Evolutionary conservation across 64 coral and sea anemone genomes (phyloP).

Genomic region (Actinia tenebrosa): DNA sequence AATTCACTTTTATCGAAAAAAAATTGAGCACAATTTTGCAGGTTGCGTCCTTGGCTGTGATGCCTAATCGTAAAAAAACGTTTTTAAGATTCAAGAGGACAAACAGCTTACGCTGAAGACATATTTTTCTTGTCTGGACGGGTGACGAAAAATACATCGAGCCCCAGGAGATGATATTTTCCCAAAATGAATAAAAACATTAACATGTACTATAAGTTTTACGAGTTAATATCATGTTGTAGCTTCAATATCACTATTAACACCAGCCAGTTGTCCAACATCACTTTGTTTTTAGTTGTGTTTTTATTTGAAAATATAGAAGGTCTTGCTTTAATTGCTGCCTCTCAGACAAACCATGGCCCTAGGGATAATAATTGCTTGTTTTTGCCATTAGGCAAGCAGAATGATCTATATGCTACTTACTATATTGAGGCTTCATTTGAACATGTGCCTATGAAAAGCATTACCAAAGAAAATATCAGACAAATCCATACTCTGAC

Average conservation of each 20-base stretch:
- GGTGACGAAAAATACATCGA: not conserved
- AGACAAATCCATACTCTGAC: not conserved
- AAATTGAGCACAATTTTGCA: not conserved
- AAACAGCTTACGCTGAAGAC: not conserved
- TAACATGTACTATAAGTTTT: not conserved
- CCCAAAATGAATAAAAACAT: not conserved
- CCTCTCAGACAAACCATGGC: not conserved
- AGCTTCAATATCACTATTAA: not conserved
- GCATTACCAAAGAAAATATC: not conserved
- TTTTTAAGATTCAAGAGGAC: not conserved
- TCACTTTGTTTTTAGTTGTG: not conserved
- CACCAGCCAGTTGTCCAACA: not conserved
- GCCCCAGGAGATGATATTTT: not conserved
- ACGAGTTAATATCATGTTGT: not conserved
- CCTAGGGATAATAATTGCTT: not conserved
- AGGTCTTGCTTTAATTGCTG: slow-evolving; percentile 5
- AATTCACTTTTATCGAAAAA: not conserved
- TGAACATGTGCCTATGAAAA: not conserved
- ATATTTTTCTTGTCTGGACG: not conserved
- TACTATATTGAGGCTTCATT: slow-evolving; percentile 2
- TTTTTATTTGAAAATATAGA: slow-evolving; percentile 2
- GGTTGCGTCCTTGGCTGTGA: not conserved
- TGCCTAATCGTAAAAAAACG: not conserved
- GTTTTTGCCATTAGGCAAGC: slow-evolving; percentile 2
- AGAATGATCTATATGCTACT: slow-evolving; percentile 2